Evolutionary conservation across 2,113 vertebrate species (phyloP).

Genomic region (Haplotaxodon microlepis): DNA sequence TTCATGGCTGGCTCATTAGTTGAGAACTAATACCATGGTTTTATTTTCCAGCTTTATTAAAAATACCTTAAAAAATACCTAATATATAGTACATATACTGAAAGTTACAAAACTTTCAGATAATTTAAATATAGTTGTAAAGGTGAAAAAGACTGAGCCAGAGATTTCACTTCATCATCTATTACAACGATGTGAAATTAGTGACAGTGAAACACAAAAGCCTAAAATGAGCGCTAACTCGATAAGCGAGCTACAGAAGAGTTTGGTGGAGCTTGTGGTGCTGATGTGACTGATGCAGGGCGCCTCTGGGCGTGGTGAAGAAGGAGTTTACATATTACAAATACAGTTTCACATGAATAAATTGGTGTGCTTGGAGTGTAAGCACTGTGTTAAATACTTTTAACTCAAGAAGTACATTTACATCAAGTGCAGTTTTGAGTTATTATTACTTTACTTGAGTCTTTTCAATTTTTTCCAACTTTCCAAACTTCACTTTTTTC

Average conservation of each 20-base stretch:
- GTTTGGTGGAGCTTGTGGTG: background rate
- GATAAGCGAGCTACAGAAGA: background rate
- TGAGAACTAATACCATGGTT: background rate
- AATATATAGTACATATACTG: background rate
- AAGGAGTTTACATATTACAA: background rate
- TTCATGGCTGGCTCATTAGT: background rate
- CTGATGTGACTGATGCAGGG: background rate
- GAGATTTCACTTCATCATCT: background rate
- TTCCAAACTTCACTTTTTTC: background rate
- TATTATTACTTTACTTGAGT: background rate
- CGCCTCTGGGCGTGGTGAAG: background rate
- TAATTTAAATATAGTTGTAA: background rate
- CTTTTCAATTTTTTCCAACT: background rate
- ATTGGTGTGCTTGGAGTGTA: background rate
- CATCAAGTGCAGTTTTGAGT: background rate
- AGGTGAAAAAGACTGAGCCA: background rate
- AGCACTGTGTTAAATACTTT: background rate
- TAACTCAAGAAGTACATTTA: background rate
- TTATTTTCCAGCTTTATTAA: background rate
- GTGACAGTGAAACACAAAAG: background rate
- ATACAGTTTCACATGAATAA: background rate
- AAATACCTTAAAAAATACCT: background rate
- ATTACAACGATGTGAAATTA: background rate
- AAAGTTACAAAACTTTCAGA: background rate
- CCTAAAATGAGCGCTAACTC: background rate